Evolutionary conservation across 2,797 vertebrate species (phyloP).

Genomic region (Malacoraja senta): DNA sequence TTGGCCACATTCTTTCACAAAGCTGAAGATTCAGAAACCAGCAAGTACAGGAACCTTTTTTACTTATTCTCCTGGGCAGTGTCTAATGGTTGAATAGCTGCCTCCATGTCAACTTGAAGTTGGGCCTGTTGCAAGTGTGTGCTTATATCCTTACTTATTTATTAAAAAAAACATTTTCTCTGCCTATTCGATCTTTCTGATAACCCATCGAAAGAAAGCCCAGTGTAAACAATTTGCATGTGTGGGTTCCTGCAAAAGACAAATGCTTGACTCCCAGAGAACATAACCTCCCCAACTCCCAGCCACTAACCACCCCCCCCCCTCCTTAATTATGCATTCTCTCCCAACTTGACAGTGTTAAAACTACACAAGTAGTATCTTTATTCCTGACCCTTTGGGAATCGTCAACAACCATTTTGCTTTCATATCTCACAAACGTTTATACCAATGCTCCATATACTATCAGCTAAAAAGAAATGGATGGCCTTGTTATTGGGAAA

Average conservation of each 20-base stretch:
- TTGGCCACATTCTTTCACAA: neutral
- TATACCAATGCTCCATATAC: neutral
- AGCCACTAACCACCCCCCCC: neutral
- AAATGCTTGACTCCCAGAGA: neutral
- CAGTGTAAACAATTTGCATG: neutral
- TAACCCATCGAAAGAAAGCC: neutral
- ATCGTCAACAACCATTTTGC: neutral
- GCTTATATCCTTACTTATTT: neutral
- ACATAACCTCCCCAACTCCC: neutral
- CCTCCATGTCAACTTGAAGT: neutral
- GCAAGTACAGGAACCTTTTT: neutral
- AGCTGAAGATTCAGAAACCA: neutral
- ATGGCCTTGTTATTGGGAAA: neutral
- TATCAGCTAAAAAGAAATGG: neutral
- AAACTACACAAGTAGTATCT: neutral
- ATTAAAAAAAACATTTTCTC: neutral
- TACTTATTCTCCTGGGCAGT: neutral
- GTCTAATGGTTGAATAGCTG: neutral
- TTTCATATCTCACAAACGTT: conserved; percentile 13
- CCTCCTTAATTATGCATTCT: neutral
- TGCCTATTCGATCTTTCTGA: neutral
- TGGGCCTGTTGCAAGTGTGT: no score
- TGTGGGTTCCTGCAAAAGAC: neutral
- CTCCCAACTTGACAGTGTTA: neutral
- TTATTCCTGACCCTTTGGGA: neutral